phyloP scores from a whole-genome alignment of 2,113 vertebrate genomes.

The Ascaphus truei region DNA sequence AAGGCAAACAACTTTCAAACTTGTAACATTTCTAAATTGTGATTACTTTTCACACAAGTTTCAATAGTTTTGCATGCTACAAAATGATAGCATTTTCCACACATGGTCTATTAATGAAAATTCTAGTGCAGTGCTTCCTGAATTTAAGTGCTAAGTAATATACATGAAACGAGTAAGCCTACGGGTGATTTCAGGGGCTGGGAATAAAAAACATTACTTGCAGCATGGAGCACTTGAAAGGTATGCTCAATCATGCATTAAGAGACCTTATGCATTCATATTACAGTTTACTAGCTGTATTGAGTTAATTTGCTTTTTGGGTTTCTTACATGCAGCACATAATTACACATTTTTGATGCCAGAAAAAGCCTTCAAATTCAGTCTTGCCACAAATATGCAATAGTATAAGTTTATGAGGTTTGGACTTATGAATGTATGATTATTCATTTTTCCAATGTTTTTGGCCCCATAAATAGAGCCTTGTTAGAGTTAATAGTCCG shows the following conservation, averaged over 20 bases:
- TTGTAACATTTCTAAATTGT: not conserved
- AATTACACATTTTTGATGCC: constrained; percentile 37
- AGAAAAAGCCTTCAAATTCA: constrained; percentile 38
- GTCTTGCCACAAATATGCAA: constrained; percentile 25
- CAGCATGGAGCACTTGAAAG: constrained; percentile 38
- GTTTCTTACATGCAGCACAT: constrained; percentile 36
- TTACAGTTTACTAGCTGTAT: constrained; percentile 43
- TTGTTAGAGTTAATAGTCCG: constrained; percentile 31
- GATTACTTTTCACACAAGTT: constrained; percentile 2
- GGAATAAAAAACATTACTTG: constrained; percentile 40
- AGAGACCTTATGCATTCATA: constrained; percentile 44
- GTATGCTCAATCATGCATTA: constrained; percentile 41
- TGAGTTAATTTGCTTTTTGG: constrained; percentile 39
- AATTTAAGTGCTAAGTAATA: constrained; percentile 31
- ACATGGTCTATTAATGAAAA: constrained; percentile 31
- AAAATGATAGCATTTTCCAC: constrained; percentile 18
- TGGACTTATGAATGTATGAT: constrained; percentile 39
- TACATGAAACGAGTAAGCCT: constrained; percentile 37
- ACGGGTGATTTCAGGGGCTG: constrained; percentile 32
- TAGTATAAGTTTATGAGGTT: constrained; percentile 44
- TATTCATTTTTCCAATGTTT: constrained; percentile 40
- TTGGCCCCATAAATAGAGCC: constrained; percentile 35
- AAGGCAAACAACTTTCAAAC: constrained; percentile 5
- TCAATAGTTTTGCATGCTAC: not conserved
- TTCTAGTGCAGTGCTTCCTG: constrained; percentile 37